Evolutionary conservation across 2,797 vertebrate species (phyloP).

Genomic region (Falco rusticolus): DNA sequence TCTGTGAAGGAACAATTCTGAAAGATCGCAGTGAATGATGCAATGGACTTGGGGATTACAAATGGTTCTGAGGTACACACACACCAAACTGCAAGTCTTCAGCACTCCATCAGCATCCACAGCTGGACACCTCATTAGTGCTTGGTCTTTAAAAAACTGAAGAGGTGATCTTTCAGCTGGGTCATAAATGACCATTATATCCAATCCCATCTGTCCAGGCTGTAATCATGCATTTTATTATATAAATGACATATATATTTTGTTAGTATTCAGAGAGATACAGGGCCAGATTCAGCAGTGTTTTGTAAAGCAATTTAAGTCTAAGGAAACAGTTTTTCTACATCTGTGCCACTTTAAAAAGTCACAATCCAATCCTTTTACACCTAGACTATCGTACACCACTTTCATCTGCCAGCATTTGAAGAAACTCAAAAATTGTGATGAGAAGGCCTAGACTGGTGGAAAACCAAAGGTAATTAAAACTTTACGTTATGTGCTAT

Average conservation of each 20-base stretch:
- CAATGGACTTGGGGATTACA: neutral
- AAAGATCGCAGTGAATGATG: neutral
- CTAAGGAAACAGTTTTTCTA: neutral
- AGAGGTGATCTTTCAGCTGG: neutral
- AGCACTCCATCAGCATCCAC: neutral
- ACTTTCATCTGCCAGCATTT: neutral
- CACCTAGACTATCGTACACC: neutral
- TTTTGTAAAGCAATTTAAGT: neutral
- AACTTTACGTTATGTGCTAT: neutral
- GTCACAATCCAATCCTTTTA: neutral
- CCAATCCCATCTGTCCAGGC: neutral
- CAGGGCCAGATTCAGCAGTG: neutral
- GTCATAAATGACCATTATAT: neutral
- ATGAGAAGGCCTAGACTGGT: neutral
- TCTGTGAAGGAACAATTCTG: neutral
- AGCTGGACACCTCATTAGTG: neutral
- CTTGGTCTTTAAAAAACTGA: neutral
- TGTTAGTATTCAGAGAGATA: neutral
- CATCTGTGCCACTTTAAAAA: neutral
- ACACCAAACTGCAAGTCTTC: neutral
- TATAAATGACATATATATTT: neutral
- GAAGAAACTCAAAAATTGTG: neutral
- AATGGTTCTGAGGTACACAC: neutral
- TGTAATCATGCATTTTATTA: neutral
- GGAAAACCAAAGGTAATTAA: neutral